Evolutionary conservation across 2,888 invertebrate species (phyloP).

Genomic region (Heliconius ismenius): DNA sequence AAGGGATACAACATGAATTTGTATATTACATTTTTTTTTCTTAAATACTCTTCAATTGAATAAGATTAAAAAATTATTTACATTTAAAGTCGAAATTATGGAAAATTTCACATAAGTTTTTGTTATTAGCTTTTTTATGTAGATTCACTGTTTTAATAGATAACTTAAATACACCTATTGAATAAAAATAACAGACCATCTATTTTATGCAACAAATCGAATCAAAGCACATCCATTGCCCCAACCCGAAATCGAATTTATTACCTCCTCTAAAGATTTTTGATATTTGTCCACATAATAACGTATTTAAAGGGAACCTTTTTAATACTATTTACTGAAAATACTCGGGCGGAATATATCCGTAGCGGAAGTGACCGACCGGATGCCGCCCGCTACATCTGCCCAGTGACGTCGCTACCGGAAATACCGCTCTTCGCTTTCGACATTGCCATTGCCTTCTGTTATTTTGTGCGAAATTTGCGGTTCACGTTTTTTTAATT

Average conservation of each 20-base stretch:
- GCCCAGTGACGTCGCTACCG: conserved; percentile 58
- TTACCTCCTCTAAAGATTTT: not conserved
- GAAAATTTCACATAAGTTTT: no score
- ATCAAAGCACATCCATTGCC: not conserved
- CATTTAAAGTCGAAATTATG: no score
- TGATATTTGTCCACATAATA: conserved; percentile 12
- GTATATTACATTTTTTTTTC: no score
- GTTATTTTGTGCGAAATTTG: conserved; percentile 31
- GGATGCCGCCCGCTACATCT: conserved; percentile 64
- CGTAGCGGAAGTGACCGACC: conserved; percentile 50
- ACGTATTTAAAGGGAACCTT: conserved; percentile 25
- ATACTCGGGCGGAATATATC: conserved; percentile 41
- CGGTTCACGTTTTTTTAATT: conserved; percentile 12
- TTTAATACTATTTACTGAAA: conserved; percentile 40
- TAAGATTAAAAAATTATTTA: no score
- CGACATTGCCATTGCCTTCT: conserved; percentile 34
- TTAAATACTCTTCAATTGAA: no score
- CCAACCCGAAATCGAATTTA: not conserved
- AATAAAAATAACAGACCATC: not conserved
- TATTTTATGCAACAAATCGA: not conserved
- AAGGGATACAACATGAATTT: no score
- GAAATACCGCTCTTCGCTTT: conserved; percentile 56
- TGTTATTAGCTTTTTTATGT: no score
- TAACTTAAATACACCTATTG: no score
- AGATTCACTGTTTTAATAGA: no score